A percentile compares a stretch with the other conserved stretches of the same genome.
Evolutionary conservation across 2,888 invertebrate genomes (phyloP).

Genomic region (Xestia xanthographa): DNA sequence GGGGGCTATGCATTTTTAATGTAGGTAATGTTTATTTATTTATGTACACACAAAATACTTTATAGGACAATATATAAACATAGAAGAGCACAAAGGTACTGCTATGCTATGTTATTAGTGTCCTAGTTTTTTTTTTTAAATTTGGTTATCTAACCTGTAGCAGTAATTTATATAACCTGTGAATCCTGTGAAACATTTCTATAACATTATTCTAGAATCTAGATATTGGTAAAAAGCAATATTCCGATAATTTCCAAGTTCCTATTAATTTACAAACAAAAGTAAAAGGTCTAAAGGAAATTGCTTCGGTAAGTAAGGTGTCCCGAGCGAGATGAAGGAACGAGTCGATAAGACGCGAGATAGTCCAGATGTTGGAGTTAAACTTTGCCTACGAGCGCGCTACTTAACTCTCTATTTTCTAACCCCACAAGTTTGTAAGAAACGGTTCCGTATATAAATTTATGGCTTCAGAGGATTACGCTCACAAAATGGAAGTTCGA

Average conservation of each 20-base stretch:
- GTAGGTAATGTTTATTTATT: no score
- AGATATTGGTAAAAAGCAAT: background rate
- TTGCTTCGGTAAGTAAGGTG: constrained; percentile 65
- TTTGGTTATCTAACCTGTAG: no score
- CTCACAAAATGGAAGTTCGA: constrained; percentile 62
- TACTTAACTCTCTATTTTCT: constrained; percentile 76
- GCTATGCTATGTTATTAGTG: no score
- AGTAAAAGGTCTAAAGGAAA: constrained; percentile 52
- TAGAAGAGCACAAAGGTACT: no score
- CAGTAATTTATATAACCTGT: no score
- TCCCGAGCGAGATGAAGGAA: constrained; percentile 65
- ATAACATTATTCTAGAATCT: background rate
- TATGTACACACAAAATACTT: no score
- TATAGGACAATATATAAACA: no score
- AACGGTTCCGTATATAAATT: constrained; percentile 74
- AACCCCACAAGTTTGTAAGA: constrained; percentile 75
- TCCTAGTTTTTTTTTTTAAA: background rate
- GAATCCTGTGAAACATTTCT: background rate
- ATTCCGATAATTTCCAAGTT: background rate
- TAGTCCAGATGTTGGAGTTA: constrained; percentile 75
- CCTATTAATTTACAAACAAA: constrained; percentile 32
- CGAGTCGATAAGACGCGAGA: constrained; percentile 74
- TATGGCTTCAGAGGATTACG: constrained; percentile 68
- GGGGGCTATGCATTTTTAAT: background rate
- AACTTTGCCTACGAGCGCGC: constrained; percentile 75